A percentile compares a stretch with the other conserved stretches of the same genome.
phyloP scores from a whole-genome alignment of 2,888 invertebrate genomes.

The Dorcus parallelipipedus region DNA sequence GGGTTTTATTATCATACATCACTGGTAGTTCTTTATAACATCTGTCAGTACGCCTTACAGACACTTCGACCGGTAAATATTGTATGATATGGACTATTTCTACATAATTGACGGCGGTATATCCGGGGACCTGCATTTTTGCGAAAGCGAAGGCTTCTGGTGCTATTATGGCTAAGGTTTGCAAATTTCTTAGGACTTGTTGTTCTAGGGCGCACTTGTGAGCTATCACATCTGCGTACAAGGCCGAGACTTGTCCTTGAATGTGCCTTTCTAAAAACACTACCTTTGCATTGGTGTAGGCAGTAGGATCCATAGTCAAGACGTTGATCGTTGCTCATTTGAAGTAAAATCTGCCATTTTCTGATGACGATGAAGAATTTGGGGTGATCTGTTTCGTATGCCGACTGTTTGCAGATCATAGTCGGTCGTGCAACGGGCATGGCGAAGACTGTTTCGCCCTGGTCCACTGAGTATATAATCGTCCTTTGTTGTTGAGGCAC shows the following conservation, averaged over 20 bases:
- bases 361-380: slow-evolving; percentile 2
- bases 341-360: slow-evolving; percentile 6
- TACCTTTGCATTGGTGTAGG: slow-evolving; percentile 18
- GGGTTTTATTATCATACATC: slow-evolving; percentile 1
- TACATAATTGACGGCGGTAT: slow-evolving; percentile 13
- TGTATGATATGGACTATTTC: slow-evolving; percentile 19
- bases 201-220: slow-evolving; percentile 13
- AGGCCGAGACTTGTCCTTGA: slow-evolving; percentile 4
- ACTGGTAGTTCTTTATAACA: slow-evolving; percentile 18
- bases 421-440: slow-evolving; percentile 3
- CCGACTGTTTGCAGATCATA: not conserved
- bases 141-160: slow-evolving; percentile 17
- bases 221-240: slow-evolving; percentile 11
- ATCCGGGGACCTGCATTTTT: slow-evolving; percentile 18
- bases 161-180: slow-evolving; percentile 11
- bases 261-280: slow-evolving; percentile 14
- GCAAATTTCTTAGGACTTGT: slow-evolving; percentile 15
- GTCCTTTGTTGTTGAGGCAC: not conserved
- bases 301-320: slow-evolving; percentile 14
- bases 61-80: slow-evolving; percentile 15
- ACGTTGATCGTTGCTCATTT: not conserved
- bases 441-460: not conserved
- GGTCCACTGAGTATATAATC: not conserved
- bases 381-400: slow-evolving; percentile 3
- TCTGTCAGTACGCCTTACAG: slow-evolving; percentile 6